Evolutionary conservation across 2,888 invertebrate species (phyloP), one percentile per base, ranked within the genome.

Genomic region (Sarcophaga subvicina): DNA sequence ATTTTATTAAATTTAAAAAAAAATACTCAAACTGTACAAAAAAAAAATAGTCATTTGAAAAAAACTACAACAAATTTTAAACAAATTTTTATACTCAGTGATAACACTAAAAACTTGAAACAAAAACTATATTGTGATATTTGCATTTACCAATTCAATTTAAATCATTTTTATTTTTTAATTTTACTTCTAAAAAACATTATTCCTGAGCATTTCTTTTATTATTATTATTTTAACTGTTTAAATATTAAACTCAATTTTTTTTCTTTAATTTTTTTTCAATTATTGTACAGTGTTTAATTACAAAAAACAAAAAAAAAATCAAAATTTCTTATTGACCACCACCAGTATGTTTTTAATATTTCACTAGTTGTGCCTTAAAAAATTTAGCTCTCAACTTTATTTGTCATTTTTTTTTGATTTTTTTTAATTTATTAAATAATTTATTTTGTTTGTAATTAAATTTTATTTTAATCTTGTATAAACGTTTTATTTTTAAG

Each of bases 121-220:
- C 47, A 25, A 72, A 70, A 67, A 37, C 63, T 37, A 81, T 45
- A 87, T 85, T 87, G 85, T 85, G 85, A 87, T 85, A 87, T 80
- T 85, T 87, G 85, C 87, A 88, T 85, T 85, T 85, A 80, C 62
- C 59, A 73, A 82, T 70, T 69, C 37, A 37, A 10, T 37, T 37
- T 37, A 8, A 37, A 37, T 73, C 54, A 64, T 62, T 67, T 71
- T 64, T 78, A 25, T 25, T n/a, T 62, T 79, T 54, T 27, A 45
- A 71, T 60, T 62, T 49, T 54, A 17, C 14, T 54, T 54, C 5
- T 11, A 49, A 22, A 22, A 12, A 62, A 11, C 72, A 3, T 12
- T 4, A 49, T 22, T 47, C 54, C 47, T 25, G 22, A 22, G 17
- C 25, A 27, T n/a, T 59, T 49, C 4, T 37, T 37, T 62, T 62